Conservation (phyloP, 2,797 vertebrate genomes). For the Steatocranus sp. region DNA sequence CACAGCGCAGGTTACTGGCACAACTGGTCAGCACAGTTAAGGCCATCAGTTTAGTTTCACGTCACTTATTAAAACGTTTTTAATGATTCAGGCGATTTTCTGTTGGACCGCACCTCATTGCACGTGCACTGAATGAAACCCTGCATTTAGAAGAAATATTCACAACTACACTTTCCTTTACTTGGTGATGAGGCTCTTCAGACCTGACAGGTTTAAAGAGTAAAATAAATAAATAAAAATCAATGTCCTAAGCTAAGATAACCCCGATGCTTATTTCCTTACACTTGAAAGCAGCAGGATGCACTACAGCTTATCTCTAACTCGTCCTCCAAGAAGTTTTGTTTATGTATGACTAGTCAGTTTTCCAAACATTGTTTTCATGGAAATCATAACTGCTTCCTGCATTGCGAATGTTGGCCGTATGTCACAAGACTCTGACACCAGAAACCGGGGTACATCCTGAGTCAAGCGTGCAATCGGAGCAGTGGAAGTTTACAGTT, state of each 20-base stretch:
- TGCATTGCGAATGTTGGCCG: not conserved
- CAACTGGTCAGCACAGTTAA: not conserved
- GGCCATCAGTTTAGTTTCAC: not conserved
- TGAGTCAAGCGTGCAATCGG: not conserved
- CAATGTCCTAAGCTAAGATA: not conserved
- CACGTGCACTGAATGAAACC: not conserved
- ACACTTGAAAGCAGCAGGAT: not conserved
- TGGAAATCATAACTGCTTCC: not conserved
- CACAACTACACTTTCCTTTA: not conserved
- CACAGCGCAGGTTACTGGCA: not conserved
- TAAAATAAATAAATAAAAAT: not conserved
- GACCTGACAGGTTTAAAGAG: rapidly evolving
- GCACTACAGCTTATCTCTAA: not conserved
- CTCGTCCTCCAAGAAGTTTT: not conserved
- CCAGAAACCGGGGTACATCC: not conserved
- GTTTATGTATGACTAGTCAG: not conserved
- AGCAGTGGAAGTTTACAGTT: not conserved
- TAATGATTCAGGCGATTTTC: rapidly evolving
- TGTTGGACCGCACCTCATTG: not conserved
- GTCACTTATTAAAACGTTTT: not conserved
- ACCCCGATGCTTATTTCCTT: not conserved
- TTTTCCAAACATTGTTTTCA: not conserved
- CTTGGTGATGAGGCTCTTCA: rapidly evolving
- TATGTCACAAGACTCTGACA: not conserved
- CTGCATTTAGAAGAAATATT: not conserved